These are phyloP conservation scores for Polymixis lichenea DNA, from an alignment of 2,888 invertebrate genomes.

Conservation along the genomic window DNA sequence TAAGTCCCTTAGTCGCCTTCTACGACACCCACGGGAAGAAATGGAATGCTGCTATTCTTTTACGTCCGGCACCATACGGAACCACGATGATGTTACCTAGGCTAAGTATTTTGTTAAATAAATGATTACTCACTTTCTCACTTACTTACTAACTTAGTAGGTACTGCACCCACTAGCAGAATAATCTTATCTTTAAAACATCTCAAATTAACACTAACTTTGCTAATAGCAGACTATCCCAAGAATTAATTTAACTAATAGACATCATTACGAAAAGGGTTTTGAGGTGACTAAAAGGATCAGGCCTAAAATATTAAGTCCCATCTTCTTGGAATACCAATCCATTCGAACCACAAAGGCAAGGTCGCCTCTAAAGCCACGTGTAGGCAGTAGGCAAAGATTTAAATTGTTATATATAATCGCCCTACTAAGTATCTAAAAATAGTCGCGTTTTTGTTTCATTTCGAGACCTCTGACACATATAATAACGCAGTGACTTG, in stretches of 20 bases:
- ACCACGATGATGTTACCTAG: no score
- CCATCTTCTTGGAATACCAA: conserved; percentile 11
- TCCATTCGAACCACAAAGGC: not conserved
- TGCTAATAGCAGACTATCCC: not conserved
- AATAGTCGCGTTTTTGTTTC: not conserved
- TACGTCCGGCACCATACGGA: no score
- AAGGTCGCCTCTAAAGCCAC: not conserved
- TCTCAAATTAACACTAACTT: not conserved
- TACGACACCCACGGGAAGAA: no score
- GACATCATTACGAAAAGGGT: conserved; percentile 3
- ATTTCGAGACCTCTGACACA: not conserved
- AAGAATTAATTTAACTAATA: conserved; percentile 6
- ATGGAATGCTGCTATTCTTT: no score
- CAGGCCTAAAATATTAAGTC: not conserved
- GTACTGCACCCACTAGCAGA: no score
- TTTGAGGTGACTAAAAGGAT: not conserved
- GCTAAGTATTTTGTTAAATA: no score
- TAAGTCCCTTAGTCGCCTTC: no score
- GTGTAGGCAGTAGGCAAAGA: not conserved
- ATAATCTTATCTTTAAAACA: not conserved
- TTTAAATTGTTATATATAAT: not conserved
- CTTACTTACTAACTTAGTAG: no score
- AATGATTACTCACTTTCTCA: no score
- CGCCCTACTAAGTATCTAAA: not conserved
- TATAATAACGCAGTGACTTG: not conserved